A percentile compares a stretch with the other conserved stretches of the same genome.
Conservation (phyloP, 2,797 vertebrate species). For the Molossus molossus region DNA sequence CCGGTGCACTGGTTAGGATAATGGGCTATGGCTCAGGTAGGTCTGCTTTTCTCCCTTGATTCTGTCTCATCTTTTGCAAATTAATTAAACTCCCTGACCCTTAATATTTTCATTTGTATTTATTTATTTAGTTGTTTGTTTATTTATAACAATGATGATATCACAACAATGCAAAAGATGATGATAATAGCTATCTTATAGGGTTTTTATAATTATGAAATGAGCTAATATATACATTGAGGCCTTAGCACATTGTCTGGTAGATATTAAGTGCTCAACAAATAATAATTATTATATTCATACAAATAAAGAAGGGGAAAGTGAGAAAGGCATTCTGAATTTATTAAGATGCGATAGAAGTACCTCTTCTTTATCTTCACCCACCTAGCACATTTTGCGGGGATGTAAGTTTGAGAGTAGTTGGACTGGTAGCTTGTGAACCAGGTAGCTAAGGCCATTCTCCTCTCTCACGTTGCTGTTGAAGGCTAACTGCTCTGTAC, state of each 20-base stretch:
- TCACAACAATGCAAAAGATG: not conserved
- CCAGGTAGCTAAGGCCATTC: not conserved
- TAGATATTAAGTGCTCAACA: not conserved
- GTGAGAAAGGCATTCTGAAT: not conserved
- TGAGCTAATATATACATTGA: constrained; percentile 16
- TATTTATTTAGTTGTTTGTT: not conserved
- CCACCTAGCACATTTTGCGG: not conserved
- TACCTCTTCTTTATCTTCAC: not conserved
- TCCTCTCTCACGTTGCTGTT: not conserved
- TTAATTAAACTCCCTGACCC: not conserved
- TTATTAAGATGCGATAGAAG: not conserved
- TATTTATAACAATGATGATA: not conserved
- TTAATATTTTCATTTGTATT: not conserved
- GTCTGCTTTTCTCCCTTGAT: not conserved
- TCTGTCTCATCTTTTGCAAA: constrained; percentile 20
- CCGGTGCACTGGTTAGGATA: not conserved
- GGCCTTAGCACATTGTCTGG: not conserved
- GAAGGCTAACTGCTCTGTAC: not conserved
- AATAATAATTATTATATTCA: not conserved
- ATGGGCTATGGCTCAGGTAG: not conserved
- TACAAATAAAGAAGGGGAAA: not conserved
- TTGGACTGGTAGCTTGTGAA: not conserved
- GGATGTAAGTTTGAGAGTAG: not conserved
- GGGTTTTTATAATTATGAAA: constrained; percentile 56
- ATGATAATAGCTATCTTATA: not conserved